Base-by-base conservation (phyloP, 92 coral and sea anemone species). In the Pocillopora meandrina region DNA sequence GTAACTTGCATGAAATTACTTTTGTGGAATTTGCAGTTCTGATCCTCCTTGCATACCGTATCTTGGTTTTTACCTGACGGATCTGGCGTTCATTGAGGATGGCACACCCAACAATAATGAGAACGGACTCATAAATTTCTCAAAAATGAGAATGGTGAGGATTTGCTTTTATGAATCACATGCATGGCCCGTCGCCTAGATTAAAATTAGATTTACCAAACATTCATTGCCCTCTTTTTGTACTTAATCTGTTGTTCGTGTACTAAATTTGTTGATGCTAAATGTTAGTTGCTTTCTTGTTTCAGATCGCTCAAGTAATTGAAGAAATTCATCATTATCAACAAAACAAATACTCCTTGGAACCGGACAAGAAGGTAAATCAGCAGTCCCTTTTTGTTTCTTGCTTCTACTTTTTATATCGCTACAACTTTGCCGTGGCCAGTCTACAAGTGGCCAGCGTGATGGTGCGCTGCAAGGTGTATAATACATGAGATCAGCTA, bases 131-230 rank as follows among this genome's bases (percentile, higher is more conserved):
- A 89, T 94, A 36, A 96, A 96, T 83, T 96, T 94, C 85, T 96
- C 99, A 71, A 96, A 96, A 83, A 96, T 96, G 99, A 90, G 99
- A 88, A 96, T 96, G 99, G 99, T 96, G 80, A 73, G 96, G 47
- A 57, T 12, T 65, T 20, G 59, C 62, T 36, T 36, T 31, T 67
- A 15, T 79, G 14, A 55, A 35, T 13, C 18, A 13, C 60, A 18
- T 0, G 71, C 7, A 55, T 5, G 52, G 52, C 8, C 52, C 8
- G 52, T 42, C 8, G 8, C 52, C 0, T 3, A 42, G 52, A 42
- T 42, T 42, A 7, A 42, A 7, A 42, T 3, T 42, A 42, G 19
- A 18, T 35, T 36, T 35, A 36, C 52, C 57, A 15, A 33, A 1
- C 19, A 7, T 19, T 65, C 31, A 31, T 65, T 65, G 20, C 13